These are phyloP conservation scores for Tapera naevia DNA, from an alignment of 2,797 vertebrate species.

Conservation along the genomic window DNA sequence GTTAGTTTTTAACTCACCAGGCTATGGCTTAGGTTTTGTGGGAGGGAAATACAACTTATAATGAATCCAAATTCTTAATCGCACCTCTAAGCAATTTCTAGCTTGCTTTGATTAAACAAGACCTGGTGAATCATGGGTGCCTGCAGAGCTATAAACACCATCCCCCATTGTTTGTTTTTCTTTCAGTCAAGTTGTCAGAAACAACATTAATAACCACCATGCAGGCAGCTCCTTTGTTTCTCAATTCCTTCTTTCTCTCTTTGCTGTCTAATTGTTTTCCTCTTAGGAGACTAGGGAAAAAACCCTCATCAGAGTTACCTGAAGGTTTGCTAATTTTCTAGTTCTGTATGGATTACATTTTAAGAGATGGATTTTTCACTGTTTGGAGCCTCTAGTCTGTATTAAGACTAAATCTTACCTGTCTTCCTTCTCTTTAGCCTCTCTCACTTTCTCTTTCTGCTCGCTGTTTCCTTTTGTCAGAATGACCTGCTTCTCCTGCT, in stretches of 20 bases:
- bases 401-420: neutral
- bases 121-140: conserved; percentile 54
- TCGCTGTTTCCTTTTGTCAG: conserved; percentile 33
- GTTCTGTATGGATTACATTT: neutral
- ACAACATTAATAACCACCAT: conserved; percentile 46
- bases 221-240: conserved; percentile 44
- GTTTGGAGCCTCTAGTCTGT: neutral
- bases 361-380: neutral
- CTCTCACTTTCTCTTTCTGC: conserved; percentile 38
- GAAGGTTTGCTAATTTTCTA: neutral
- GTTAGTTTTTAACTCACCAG: neutral
- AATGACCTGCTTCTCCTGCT: conserved; percentile 60
- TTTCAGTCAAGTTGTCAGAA: conserved; percentile 64
- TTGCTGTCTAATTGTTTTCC: conserved; percentile 47
- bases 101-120: conserved; percentile 39
- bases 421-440: conserved; percentile 1
- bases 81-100: conserved; percentile 55
- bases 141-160: conserved; percentile 57
- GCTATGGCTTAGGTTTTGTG: conserved; percentile 9
- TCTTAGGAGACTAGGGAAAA: neutral
- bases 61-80: conserved; percentile 45
- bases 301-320: neutral
- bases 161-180: conserved; percentile 50
- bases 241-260: conserved; percentile 35
- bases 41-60: neutral